These are phyloP conservation scores for Spinibarbus caldwelli DNA, from an alignment of 2,797 vertebrate species.

Conservation along the genomic window DNA sequence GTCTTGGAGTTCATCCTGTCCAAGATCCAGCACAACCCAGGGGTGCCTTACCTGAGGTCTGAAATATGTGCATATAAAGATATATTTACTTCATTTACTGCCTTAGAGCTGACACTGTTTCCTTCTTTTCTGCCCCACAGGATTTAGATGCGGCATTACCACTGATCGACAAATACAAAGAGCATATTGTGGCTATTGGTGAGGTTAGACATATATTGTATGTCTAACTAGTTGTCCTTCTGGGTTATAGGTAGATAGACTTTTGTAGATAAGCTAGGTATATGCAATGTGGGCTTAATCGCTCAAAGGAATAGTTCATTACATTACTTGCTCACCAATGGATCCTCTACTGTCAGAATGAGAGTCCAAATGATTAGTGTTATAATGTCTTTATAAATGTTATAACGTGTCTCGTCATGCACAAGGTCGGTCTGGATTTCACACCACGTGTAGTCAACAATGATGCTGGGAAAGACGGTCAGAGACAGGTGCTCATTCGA, in stretches of 20 bases:
- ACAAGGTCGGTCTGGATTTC: slow-evolving; percentile 96
- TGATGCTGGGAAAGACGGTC: slow-evolving; percentile 86
- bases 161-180: slow-evolving; percentile 89
- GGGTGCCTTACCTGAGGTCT: slow-evolving; percentile 84
- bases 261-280: not conserved
- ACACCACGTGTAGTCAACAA: slow-evolving; percentile 85
- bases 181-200: slow-evolving; percentile 89
- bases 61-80: not conserved
- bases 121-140: slow-evolving; percentile 66
- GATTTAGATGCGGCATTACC: slow-evolving; percentile 92
- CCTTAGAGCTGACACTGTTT: not conserved
- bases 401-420: no score
- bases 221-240: not conserved
- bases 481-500: slow-evolving; percentile 88
- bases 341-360: not conserved
- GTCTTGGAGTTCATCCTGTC: slow-evolving; percentile 92
- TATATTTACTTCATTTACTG: not conserved
- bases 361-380: not conserved
- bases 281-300: no score
- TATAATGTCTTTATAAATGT: not conserved
- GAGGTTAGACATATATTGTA: slow-evolving; percentile 79
- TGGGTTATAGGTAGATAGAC: not conserved
- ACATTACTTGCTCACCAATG: not conserved
- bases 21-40: slow-evolving; percentile 82
- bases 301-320: not conserved